A percentile compares a stretch with the other conserved stretches of the same genome.
Evolutionary conservation across 2,797 vertebrate genomes (phyloP).

Genomic region (Tapirus indicus): DNA sequence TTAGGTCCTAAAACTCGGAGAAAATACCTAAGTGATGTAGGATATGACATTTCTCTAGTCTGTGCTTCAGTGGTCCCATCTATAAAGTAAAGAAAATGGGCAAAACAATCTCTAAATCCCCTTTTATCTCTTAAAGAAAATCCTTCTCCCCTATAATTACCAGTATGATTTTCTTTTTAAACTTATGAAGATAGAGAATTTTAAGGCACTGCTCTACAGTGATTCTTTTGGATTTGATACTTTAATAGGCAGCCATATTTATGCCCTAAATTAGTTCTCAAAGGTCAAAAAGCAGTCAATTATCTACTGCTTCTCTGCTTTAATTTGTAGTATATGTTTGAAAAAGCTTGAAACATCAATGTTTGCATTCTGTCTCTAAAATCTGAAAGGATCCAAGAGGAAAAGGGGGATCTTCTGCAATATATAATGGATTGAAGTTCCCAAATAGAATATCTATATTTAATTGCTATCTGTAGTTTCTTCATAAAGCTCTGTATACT

Average conservation of each 20-base stretch:
- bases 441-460: conserved; percentile 24
- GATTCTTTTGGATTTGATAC: conserved; percentile 80
- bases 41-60: background rate
- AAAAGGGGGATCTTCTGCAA: conserved; percentile 40
- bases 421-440: conserved; percentile 22
- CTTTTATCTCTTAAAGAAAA: background rate
- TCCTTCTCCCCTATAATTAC: background rate
- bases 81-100: conserved; percentile 21
- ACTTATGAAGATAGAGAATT: conserved; percentile 56
- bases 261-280: conserved; percentile 85
- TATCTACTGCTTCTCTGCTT: conserved; percentile 81
- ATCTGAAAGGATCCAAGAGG: background rate
- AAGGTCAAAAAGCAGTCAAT: conserved; percentile 87
- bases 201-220: conserved; percentile 61
- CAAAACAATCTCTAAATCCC: conserved; percentile 4
- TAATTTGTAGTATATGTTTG: conserved; percentile 84
- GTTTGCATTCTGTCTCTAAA: conserved; percentile 56
- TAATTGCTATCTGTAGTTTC: background rate
- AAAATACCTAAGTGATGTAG: background rate
- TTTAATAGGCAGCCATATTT: conserved; percentile 84
- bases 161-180: conserved; percentile 58
- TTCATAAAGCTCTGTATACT: background rate
- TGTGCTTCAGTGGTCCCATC: background rate
- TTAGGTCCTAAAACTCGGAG: background rate
- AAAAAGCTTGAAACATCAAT: conserved; percentile 72